phyloP scores from a whole-genome alignment of 2,888 invertebrate species.

The Periphyllus acericola region DNA sequence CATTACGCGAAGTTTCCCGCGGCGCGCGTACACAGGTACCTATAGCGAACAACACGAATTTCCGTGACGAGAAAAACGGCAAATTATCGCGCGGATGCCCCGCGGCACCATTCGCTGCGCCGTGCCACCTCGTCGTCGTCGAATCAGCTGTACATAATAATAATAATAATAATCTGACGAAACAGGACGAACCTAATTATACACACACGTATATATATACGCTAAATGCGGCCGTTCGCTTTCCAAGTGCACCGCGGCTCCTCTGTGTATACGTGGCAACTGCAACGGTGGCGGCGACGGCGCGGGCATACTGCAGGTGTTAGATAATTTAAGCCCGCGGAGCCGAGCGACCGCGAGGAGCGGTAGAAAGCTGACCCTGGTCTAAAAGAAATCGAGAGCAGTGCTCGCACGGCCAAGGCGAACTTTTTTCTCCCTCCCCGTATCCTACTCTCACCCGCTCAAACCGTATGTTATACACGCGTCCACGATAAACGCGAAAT shows the following conservation, averaged over 20 bases:
- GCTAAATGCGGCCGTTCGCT: neutral
- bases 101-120: too few species aligned
- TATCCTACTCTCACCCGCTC: too few species aligned
- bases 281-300: neutral
- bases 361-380: constrained; percentile 46
- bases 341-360: neutral
- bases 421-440: constrained; percentile 13
- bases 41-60: neutral
- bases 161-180: neutral
- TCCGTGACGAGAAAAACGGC: neutral
- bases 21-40: neutral
- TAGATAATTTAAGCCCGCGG: constrained; percentile 23
- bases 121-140: too few species aligned
- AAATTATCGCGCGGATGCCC: neutral
- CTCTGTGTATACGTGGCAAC: neutral
- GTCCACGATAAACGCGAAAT: too few species aligned
- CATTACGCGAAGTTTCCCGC: neutral
- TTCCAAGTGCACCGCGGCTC: neutral
- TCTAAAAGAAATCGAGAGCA: constrained; percentile 47
- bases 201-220: neutral
- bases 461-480: too few species aligned
- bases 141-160: too few species aligned
- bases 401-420: constrained; percentile 45
- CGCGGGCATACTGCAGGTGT: neutral
- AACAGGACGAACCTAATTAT: neutral